A percentile compares a stretch with the other conserved stretches of the same genome.
Conservation (phyloP, 2,797 vertebrate genomes). For the Pseudochirops cupreus region DNA sequence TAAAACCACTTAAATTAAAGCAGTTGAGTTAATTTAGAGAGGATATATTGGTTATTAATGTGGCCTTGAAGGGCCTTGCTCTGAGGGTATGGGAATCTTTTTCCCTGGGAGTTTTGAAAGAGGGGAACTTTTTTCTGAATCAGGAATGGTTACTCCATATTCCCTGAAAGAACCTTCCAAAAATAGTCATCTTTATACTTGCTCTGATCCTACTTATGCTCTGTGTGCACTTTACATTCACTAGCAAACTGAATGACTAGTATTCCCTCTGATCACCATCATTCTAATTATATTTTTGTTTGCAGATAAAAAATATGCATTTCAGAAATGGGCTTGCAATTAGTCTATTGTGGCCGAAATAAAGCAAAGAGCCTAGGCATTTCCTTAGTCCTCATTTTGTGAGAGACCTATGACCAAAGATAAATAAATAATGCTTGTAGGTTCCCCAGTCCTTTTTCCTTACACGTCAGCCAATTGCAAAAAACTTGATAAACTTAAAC, state of each 20-base stretch:
- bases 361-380: background rate
- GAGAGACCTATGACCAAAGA: background rate
- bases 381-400: background rate
- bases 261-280: background rate
- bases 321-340: background rate
- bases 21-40: conserved; percentile 6
- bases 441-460: background rate
- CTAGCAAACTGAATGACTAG: background rate
- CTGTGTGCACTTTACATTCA: background rate
- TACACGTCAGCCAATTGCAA: background rate
- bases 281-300: background rate
- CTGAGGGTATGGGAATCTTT: background rate
- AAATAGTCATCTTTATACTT: background rate
- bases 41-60: background rate
- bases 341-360: background rate
- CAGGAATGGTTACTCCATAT: background rate
- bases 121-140: background rate
- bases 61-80: conserved; percentile 27
- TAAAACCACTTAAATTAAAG: conserved; percentile 25
- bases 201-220: background rate
- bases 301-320: background rate
- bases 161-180: background rate
- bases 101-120: conserved; percentile 1
- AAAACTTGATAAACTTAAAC: background rate
- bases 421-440: background rate